phyloP scores from a whole-genome alignment of 2,797 vertebrate genomes.

The Phataginus tetradactyla region DNA sequence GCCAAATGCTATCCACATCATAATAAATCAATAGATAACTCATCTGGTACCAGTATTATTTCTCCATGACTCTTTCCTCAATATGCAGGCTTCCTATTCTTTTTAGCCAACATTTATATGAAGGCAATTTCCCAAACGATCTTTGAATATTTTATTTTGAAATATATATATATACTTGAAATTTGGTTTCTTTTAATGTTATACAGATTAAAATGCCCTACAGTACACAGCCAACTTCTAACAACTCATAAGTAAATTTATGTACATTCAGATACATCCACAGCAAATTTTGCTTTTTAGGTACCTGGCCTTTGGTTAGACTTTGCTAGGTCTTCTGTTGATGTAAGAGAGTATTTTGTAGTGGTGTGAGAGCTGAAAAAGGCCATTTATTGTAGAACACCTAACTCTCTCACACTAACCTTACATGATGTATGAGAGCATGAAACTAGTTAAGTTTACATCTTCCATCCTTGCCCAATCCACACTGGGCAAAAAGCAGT shows the following conservation, averaged over 20 bases:
- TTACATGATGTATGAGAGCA: not conserved
- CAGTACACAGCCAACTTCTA: not conserved
- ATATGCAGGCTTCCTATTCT: not conserved
- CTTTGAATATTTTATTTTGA: slow-evolving; percentile 15
- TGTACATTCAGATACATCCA: not conserved
- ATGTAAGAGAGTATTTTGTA: not conserved
- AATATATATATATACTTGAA: not conserved
- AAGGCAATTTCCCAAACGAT: not conserved
- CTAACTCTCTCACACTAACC: not conserved
- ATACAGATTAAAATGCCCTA: not conserved
- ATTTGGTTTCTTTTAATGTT: slow-evolving; percentile 13
- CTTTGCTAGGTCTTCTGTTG: not conserved
- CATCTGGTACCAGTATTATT: not conserved
- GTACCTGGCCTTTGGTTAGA: not conserved
- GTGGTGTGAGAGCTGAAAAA: not conserved
- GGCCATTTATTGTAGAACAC: not conserved
- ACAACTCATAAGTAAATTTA: not conserved
- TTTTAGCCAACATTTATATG: not conserved
- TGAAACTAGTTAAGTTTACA: not conserved
- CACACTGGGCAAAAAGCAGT: not conserved
- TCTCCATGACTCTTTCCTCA: not conserved
- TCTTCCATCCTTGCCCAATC: not conserved
- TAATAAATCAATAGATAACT: not conserved
- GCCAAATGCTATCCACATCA: not conserved
- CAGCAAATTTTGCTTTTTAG: not conserved